Conservation (phyloP, 2,113 vertebrate species). For the Cnemophilus loriae region DNA sequence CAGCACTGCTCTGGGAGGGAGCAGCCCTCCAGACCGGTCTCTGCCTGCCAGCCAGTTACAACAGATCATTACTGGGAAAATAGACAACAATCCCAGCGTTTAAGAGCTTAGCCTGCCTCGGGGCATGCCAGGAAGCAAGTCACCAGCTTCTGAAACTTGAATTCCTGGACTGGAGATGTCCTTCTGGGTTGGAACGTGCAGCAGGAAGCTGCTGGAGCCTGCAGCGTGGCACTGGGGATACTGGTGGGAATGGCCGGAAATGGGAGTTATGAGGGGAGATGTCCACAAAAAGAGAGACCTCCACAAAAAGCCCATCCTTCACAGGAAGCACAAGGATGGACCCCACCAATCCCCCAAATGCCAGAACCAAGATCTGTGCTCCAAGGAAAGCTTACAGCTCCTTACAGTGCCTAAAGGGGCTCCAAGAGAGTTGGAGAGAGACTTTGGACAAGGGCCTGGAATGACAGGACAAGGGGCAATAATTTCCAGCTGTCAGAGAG, state of each 20-base stretch:
- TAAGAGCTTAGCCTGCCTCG: conserved; percentile 31
- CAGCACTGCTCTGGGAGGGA: background rate
- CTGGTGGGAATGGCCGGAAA: background rate
- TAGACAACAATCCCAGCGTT: conserved; percentile 13
- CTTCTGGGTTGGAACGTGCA: background rate
- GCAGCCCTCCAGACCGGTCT: conserved; percentile 32
- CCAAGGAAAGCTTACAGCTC: background rate
- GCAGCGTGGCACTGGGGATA: background rate
- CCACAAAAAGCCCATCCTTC: background rate
- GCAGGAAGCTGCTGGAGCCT: background rate
- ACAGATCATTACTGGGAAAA: conserved; percentile 34
- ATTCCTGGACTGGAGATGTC: background rate
- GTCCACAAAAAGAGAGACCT: background rate
- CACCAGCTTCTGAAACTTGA: background rate
- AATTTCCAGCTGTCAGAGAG: background rate
- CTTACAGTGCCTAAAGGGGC: background rate
- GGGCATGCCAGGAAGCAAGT: conserved; percentile 35
- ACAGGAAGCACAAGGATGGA: background rate
- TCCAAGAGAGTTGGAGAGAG: background rate
- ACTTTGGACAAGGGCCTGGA: background rate
- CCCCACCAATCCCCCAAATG: fast-evolving
- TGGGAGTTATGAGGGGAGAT: background rate
- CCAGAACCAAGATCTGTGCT: background rate
- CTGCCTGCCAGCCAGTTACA: conserved; percentile 51
- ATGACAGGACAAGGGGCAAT: background rate